Conservation (phyloP, 2,888 invertebrate species). For the Drosophila nr. fundita region DNA sequence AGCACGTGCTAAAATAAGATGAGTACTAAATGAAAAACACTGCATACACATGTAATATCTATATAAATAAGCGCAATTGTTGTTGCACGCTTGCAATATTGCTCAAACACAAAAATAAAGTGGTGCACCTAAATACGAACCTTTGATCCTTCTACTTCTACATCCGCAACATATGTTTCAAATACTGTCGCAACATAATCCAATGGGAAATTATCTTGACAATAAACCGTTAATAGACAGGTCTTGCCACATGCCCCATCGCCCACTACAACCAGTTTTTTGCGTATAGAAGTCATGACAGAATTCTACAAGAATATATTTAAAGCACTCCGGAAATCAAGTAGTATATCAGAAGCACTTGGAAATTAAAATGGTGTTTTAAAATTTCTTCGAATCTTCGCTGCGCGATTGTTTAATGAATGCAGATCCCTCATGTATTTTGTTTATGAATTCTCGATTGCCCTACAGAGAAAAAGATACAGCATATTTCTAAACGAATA, state of each 20-base stretch:
- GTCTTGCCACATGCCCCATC: conserved; percentile 99
- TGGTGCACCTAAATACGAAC: conserved; percentile 62
- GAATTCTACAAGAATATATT: conserved; percentile 8
- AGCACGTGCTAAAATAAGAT: conserved; percentile 52
- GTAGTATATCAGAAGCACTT: conserved; percentile 84
- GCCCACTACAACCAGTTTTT: conserved; percentile 98
- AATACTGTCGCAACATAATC: conserved; percentile 99
- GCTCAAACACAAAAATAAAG: conserved; percentile 13
- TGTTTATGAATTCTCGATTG: conserved; percentile 49
- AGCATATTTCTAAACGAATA: conserved; percentile 20
- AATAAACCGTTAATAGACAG: conserved; percentile 98
- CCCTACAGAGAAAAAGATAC: conserved; percentile 27
- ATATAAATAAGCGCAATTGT: conserved; percentile 23
- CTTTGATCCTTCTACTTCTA: conserved; percentile 98
- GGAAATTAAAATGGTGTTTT: conserved; percentile 10
- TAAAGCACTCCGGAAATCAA: background rate
- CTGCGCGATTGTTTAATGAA: conserved; percentile 18
- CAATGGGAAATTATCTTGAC: conserved; percentile 99
- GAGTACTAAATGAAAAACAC: conserved; percentile 46
- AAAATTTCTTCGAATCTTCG: background rate
- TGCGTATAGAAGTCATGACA: conserved; percentile 95
- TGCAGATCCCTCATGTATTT: conserved; percentile 25
- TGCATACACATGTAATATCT: conserved; percentile 7
- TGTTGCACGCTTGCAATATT: conserved; percentile 21
- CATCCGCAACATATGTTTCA: conserved; percentile 99